These are phyloP conservation scores for Antennarius maculatus DNA, from an alignment of 2,797 vertebrate genomes.

Conservation along the genomic window DNA sequence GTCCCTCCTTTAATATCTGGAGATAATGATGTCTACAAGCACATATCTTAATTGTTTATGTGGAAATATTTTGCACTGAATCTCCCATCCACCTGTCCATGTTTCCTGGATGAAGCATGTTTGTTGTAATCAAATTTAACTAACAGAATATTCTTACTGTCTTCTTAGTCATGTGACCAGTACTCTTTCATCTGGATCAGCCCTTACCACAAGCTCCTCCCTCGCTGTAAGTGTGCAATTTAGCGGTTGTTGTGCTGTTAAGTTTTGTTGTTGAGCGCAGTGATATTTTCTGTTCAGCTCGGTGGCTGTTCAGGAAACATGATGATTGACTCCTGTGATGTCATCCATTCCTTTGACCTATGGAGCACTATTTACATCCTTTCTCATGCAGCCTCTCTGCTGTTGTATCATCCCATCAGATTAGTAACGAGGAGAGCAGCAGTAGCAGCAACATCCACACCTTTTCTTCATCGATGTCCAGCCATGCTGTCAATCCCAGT, in stretches of 20 bases:
- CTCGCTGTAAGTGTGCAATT: constrained; percentile 83
- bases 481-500: constrained; percentile 59
- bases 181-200: constrained; percentile 82
- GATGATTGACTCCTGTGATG: not conserved
- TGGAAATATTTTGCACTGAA: constrained; percentile 50
- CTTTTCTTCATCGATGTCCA: constrained; percentile 77
- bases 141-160: constrained; percentile 47
- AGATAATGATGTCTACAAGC: constrained; percentile 62
- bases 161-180: constrained; percentile 86
- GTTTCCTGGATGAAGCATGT: not conserved
- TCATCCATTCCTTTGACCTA: not conserved
- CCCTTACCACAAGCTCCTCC: constrained; percentile 80
- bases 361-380: not conserved
- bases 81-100: constrained; percentile 24
- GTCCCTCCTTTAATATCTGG: not conserved
- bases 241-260: not conserved
- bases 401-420: constrained; percentile 69
- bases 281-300: no score
- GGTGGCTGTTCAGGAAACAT: not conserved
- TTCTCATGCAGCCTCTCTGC: not conserved
- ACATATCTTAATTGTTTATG: constrained; percentile 53
- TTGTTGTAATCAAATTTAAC: constrained; percentile 16
- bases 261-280: no score
- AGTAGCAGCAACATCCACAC: constrained; percentile 68
- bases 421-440: constrained; percentile 78